Evolutionary conservation across 2,113 vertebrate species (phyloP).

Genomic region (Chunga burmeisteri): DNA sequence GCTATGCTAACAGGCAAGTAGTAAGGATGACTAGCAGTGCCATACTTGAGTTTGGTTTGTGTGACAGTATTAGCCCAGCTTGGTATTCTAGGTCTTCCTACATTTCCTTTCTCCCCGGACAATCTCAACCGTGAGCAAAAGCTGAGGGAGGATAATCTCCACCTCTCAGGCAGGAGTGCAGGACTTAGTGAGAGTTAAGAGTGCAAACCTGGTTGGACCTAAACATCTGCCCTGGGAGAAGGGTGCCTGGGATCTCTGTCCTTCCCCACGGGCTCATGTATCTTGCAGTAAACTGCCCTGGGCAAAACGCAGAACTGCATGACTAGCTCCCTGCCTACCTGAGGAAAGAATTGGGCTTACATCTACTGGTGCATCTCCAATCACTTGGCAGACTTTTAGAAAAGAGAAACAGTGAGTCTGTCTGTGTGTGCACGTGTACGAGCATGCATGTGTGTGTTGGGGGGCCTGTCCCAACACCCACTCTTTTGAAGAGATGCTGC

Average conservation of each 20-base stretch:
- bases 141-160: neutral
- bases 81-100: neutral
- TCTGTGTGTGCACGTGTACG: too few species aligned
- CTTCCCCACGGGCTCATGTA: accelerated
- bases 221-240: neutral
- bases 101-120: neutral
- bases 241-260: neutral
- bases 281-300: neutral
- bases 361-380: neutral
- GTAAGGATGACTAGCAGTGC: neutral
- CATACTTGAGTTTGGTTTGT: neutral
- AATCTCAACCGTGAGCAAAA: neutral
- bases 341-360: neutral
- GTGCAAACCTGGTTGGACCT: neutral
- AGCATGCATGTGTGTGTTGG: neutral
- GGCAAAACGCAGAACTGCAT: neutral
- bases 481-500: neutral
- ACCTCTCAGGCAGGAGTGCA: neutral
- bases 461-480: neutral
- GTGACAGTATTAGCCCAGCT: neutral
- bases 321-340: neutral
- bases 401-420: neutral
- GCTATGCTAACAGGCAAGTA: neutral
- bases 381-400: neutral
- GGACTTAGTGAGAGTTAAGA: neutral